Base-by-base conservation (phyloP, 2,113 vertebrate species). In the Danionella cerebrum region DNA sequence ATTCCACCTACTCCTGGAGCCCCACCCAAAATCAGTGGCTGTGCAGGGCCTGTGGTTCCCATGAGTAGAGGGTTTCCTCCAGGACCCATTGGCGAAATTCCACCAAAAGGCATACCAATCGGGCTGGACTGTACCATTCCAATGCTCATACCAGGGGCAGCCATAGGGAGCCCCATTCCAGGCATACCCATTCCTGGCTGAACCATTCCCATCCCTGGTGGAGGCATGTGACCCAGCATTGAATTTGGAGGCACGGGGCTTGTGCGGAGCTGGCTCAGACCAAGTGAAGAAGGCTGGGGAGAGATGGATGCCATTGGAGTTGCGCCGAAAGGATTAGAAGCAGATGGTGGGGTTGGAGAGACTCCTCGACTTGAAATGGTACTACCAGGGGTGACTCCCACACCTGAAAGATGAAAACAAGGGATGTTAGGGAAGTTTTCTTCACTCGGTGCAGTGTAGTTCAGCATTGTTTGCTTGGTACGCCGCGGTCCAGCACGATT, bases 261-360 rank as follows among this genome's bases (percentile, higher is more conserved):
- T 83, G 88, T 85, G 33, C 91, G 92, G 19, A 95, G 90, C 74
- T 90, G 84, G 31, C 89, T 93, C 69, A 95, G 84, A 45, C 92
- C 91, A n/a, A 95, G 88, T 0, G 90, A 90, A 0, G 90, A 88
- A 31, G 83, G 82, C 79, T 83, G 82, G 38, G 87, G 76, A 13
- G 83, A 86, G 65, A 87, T 84, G 21, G 83, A 86, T 60, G 78
- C 77, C 84, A 88, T 80, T 48, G 84, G 21, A 22, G 82, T 76
- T 45, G 75, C 78, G 7, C 84, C 80, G 2, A 87, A 84, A 3
- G 84, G 83, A 70, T 83, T 83, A 5, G 82, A 84, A 58, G 78
- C 76, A 5, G 83, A 65, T 2, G 67, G 69, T 29, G 88, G 88
- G 14, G 72, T 84, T 4, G 87, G 87, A 33, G 87, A 89, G 24